Percentiles rank a stretch among this genome's conserved stretches.
phyloP scores from a whole-genome alignment of 2,113 vertebrate species.

The Australoheros scitulus region DNA sequence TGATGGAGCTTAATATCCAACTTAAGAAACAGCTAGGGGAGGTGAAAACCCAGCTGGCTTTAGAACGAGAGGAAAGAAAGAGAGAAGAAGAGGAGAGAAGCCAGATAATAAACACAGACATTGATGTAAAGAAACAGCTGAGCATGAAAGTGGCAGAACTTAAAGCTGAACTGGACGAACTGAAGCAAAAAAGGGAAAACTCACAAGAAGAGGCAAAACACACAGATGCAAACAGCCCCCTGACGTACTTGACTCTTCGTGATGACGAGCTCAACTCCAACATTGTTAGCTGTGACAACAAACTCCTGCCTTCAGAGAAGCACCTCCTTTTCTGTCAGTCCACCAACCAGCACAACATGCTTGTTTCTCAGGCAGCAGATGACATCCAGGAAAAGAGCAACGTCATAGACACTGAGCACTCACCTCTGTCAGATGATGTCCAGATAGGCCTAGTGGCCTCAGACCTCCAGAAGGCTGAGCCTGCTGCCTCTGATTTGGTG shows the following conservation, averaged over 20 bases:
- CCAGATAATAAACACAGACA: slow-evolving; percentile 19
- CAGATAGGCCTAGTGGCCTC: neutral
- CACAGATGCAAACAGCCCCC: slow-evolving; percentile 52
- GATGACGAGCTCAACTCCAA: slow-evolving; percentile 65
- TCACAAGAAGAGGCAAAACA: slow-evolving; percentile 44
- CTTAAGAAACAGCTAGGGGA: slow-evolving; percentile 70
- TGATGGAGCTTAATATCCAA: slow-evolving; percentile 71
- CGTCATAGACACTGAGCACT: neutral
- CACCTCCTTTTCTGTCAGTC: slow-evolving; percentile 67
- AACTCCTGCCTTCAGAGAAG: slow-evolving; percentile 55
- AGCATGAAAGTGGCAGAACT: slow-evolving; percentile 67
- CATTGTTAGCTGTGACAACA: slow-evolving; percentile 30
- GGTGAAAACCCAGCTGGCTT: slow-evolving; percentile 68
- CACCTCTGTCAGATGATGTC: neutral
- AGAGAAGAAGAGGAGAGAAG: slow-evolving; percentile 54
- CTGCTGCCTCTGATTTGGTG: slow-evolving; percentile 11
- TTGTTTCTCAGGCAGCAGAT: slow-evolving; percentile 50
- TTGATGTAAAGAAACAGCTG: slow-evolving; percentile 50
- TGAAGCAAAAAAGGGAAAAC: slow-evolving; percentile 43
- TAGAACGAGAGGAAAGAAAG: slow-evolving; percentile 71
- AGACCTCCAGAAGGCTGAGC: slow-evolving; percentile 5
- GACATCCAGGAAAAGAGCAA: slow-evolving; percentile 45
- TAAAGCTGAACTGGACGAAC: slow-evolving; percentile 65
- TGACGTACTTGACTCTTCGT: slow-evolving; percentile 69
- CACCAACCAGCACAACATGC: slow-evolving; percentile 66